Evolutionary conservation across 2,113 vertebrate genomes (phyloP).

Genomic region (Seriola quinqueradiata): DNA sequence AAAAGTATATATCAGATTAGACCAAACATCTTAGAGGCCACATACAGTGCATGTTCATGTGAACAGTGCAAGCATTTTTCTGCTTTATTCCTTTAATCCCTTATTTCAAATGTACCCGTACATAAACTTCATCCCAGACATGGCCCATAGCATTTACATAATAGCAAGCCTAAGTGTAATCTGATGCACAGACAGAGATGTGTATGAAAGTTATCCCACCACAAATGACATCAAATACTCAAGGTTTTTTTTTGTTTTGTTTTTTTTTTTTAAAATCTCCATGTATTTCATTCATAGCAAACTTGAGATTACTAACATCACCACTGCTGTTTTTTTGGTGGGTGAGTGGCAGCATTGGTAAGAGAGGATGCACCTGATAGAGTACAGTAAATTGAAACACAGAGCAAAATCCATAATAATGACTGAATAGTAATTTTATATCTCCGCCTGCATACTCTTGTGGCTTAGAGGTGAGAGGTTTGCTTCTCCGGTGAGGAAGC

Average conservation of each 20-base stretch:
- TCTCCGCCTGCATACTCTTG: constrained; percentile 12
- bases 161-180: constrained; percentile 49
- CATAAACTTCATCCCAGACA: constrained; percentile 45
- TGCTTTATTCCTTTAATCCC: constrained; percentile 35
- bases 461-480: constrained; percentile 42
- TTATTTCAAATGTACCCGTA: constrained; percentile 18
- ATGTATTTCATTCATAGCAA: constrained; percentile 32
- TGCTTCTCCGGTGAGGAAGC: constrained; percentile 32
- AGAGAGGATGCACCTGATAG: constrained; percentile 24
- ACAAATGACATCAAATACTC: constrained; percentile 16
- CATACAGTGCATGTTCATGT: background rate
- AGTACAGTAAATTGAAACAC: constrained; percentile 34
- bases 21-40: constrained; percentile 15
- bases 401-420: constrained; percentile 59
- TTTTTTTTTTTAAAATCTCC: constrained; percentile 8
- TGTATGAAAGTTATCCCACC: constrained; percentile 17
- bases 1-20: constrained; percentile 23
- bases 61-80: constrained; percentile 1
- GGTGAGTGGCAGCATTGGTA: constrained; percentile 11
- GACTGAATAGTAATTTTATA: constrained; percentile 26
- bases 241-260: constrained; percentile 6
- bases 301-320: background rate
- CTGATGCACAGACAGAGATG: constrained; percentile 32
- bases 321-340: constrained; percentile 1
- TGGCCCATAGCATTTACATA: constrained; percentile 21